These are phyloP conservation scores for Melinopterus prodromus DNA, from an alignment of 2,888 invertebrate species.

Conservation along the genomic window DNA sequence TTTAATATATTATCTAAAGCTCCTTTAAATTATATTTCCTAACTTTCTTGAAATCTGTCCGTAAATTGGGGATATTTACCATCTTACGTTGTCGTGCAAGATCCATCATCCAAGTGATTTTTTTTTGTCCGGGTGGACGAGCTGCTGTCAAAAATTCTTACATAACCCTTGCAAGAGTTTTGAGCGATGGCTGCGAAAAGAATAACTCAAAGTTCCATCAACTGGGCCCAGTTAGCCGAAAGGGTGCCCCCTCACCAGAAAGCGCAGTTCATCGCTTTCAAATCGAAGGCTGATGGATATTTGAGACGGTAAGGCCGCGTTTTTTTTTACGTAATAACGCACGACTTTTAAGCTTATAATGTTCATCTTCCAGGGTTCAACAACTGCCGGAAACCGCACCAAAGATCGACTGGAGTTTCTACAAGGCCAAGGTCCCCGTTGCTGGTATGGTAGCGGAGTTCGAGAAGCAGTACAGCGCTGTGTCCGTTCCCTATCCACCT, in stretches of 20 bases:
- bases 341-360: slow-evolving; percentile 21
- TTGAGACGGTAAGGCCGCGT: slow-evolving; percentile 73
- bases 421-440: slow-evolving; percentile 76
- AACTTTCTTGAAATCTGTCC: no score
- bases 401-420: slow-evolving; percentile 84
- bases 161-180: slow-evolving; percentile 37
- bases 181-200: slow-evolving; percentile 73
- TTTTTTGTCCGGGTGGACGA: no score
- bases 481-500: slow-evolving; percentile 84
- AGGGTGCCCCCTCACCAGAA: slow-evolving; percentile 82
- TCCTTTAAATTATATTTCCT: no score
- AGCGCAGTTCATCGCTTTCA: slow-evolving; percentile 76
- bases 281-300: slow-evolving; percentile 83
- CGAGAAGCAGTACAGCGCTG: slow-evolving; percentile 82
- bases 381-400: slow-evolving; percentile 76
- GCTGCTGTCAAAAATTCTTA: slow-evolving; percentile 38
- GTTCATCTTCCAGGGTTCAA: slow-evolving; percentile 46
- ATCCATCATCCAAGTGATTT: no score
- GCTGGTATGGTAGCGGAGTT: slow-evolving; percentile 88
- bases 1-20: no score
- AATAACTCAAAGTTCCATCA: slow-evolving; percentile 79
- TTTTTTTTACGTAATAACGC: slow-evolving; percentile 15
- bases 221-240: slow-evolving; percentile 89
- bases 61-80: no score
- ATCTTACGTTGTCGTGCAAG: no score